Base-by-base conservation (phyloP, 2,888 invertebrate genomes). In the Ophonus ardosiacus region DNA sequence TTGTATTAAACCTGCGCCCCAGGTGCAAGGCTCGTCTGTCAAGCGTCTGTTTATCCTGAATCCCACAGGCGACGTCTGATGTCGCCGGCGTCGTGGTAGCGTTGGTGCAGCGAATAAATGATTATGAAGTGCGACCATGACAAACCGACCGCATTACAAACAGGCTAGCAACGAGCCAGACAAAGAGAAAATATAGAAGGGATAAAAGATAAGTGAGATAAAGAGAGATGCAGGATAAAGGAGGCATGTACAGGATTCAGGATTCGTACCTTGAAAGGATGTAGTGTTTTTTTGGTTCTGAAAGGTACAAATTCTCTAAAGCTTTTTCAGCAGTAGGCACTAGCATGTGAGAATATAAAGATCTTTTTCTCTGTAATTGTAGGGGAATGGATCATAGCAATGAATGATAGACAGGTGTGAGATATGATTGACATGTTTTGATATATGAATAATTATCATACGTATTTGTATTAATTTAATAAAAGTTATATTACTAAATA, bases 51-150 rank as follows among this genome's bases (percentile, higher is more conserved):
- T 51, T 51, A 51, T 7, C 43, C 10, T 13, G 43, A 51, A 51
- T 51, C 13, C 31, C 68, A 31, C 68, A 7, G 31, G 68, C 38
- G 63, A 63, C 63, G 63, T 51, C 43, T 51, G 43, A 17, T 15
- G 17, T 15, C 59, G 17, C 17, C 31, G 31, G 31, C 31, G 31
- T 31, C 31, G 31, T 6, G 2, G 31, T 31, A 31, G 31, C 31
- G 68, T 31, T n/a, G 40, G 68, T 68, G 71, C 40, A 74, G 18
- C 51, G 43, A 24, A 43, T 74, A 74, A 74, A 74, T 74, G 71
- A 74, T 74, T 74, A 74, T 74, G 71, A 74, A 74, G 71, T 17
- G 40, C 40, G 71, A 43, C 71, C 71, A 43, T 74, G 71, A 74
- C 71, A 74, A 74, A 74, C 71, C 40, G 71, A 43, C 71, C 71